A percentile compares a stretch with the other conserved stretches of the same genome.
These are phyloP conservation scores for Bugula neritina DNA, from an alignment of 2,888 invertebrate genomes.

Conservation along the genomic window DNA sequence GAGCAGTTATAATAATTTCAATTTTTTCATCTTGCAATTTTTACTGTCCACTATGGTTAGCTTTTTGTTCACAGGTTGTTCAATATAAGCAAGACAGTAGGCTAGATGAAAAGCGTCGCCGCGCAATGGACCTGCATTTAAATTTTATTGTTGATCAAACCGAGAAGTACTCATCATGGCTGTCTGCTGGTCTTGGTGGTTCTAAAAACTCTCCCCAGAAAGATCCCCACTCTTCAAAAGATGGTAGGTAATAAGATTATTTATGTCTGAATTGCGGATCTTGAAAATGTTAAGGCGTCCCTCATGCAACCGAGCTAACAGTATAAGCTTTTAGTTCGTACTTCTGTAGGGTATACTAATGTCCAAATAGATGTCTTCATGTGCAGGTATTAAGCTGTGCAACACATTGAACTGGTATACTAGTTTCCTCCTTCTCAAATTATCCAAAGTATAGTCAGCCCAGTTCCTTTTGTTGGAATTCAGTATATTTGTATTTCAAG, in stretches of 20 bases:
- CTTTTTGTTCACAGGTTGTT: constrained; percentile 69
- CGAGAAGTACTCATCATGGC: constrained; percentile 76
- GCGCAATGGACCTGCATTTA: constrained; percentile 89
- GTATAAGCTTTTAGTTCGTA: neutral
- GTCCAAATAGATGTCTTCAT: neutral
- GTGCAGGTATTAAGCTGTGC: neutral
- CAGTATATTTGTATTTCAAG: too few relatives aligned
- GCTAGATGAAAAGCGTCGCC: constrained; percentile 87
- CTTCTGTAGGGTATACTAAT: neutral
- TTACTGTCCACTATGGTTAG: too few relatives aligned
- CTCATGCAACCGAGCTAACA: constrained; percentile 1
- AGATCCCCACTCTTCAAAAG: neutral
- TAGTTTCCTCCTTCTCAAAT: too few relatives aligned
- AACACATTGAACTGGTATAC: too few relatives aligned
- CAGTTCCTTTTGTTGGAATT: too few relatives aligned
- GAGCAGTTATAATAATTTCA: too few relatives aligned
- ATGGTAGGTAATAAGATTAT: too few relatives aligned
- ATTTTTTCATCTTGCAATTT: too few relatives aligned
- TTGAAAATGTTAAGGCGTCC: neutral
- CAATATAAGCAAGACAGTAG: constrained; percentile 87
- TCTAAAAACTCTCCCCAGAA: constrained; percentile 17
- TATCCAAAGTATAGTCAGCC: too few relatives aligned
- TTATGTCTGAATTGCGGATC: too few relatives aligned
- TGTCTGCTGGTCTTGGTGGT: constrained; percentile 48
- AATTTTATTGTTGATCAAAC: constrained; percentile 97